A percentile compares a stretch with the other conserved stretches of the same genome.
Evolutionary conservation across 2,888 invertebrate genomes (phyloP).

Genomic region (Caenorhabditis sp.): DNA sequence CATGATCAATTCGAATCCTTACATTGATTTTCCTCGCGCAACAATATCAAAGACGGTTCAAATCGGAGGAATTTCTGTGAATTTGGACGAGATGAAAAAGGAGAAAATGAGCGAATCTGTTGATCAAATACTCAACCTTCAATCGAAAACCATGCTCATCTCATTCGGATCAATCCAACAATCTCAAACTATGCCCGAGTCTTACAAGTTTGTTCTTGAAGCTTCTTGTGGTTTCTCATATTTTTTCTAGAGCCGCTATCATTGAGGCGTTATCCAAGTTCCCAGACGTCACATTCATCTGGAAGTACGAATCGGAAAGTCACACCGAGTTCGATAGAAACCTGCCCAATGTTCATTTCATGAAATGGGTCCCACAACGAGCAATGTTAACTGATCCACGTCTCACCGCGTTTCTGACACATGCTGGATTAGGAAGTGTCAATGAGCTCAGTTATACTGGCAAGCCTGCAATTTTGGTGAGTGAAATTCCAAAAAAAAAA

Average conservation of each 20-base stretch:
- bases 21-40: constrained; percentile 28
- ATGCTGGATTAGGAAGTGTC: constrained; percentile 32
- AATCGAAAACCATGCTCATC: constrained; percentile 17
- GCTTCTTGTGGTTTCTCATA: too few relatives aligned
- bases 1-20: constrained; percentile 35
- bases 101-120: constrained; percentile 9
- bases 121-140: constrained; percentile 4
- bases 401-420: constrained; percentile 29
- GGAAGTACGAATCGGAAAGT: constrained; percentile 28
- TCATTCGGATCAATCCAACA: constrained; percentile 30
- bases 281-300: constrained; percentile 27
- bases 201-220: constrained; percentile 2
- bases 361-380: constrained; percentile 7
- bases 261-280: constrained; percentile 8
- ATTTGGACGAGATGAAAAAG: constrained; percentile 7
- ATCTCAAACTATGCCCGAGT: constrained; percentile 26
- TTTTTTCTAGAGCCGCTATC: constrained; percentile 2
- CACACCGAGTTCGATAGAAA: background rate
- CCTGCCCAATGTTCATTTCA: constrained; percentile 19
- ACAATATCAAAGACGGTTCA: constrained; percentile 21
- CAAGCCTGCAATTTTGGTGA: constrained; percentile 19
- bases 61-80: constrained; percentile 31
- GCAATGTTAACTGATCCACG: constrained; percentile 2
- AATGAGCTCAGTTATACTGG: constrained; percentile 31
- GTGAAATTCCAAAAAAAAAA: too few relatives aligned